Evolutionary conservation across 2,113 vertebrate species (phyloP), one percentile per base, ranked within the genome.

Genomic region (Polyodon spathula): DNA sequence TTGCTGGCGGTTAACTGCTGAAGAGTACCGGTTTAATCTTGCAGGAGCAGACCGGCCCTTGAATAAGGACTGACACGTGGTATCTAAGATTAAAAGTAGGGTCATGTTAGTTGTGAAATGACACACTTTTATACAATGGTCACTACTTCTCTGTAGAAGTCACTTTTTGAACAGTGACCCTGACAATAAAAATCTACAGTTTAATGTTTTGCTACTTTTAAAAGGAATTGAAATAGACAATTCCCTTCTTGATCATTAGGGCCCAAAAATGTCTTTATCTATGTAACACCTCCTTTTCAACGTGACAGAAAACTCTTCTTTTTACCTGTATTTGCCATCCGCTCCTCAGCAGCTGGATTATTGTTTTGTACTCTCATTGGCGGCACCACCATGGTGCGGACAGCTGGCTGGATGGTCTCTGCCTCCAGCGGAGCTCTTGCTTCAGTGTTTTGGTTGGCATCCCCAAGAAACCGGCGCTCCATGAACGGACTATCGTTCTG

Each of bases 301-400:
- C 27, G 27, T 27, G 27, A 27, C 27, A 27, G 27, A 27, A 27
- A 27, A 27, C 27, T n/a, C 27, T 1, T 27, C 3, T 40, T 5
- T 39, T 73, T 78, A 98, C 96, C 92, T 84, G 85, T 79, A 68
- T 86, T 88, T 61, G 80, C 77, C 54, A 83, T 75, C 57, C 76
- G 87, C 40, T 89, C 88, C 1, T 81, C 79, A 12, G 84, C 69
- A 54, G 72, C 78, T 66, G 86, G 77, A 74, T 81, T 83, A 64
- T 87, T 83, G 73, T 89, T 91, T 68, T 89, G 89, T 69, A 92
- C 80, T 66, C 86, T 85, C 84, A 95, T 81, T 16, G 91, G 92
- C 42, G 93, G 95, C 58, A 95, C 93, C 73, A 93, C 89, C 63
- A 96, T 89, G 3, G 92, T 88, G 69, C 95, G 88, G 69, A 93